A percentile compares a stretch with the other conserved stretches of the same genome.
Conservation (phyloP, 2,113 vertebrate species). For the Cyphomyrus plagiostoma region DNA sequence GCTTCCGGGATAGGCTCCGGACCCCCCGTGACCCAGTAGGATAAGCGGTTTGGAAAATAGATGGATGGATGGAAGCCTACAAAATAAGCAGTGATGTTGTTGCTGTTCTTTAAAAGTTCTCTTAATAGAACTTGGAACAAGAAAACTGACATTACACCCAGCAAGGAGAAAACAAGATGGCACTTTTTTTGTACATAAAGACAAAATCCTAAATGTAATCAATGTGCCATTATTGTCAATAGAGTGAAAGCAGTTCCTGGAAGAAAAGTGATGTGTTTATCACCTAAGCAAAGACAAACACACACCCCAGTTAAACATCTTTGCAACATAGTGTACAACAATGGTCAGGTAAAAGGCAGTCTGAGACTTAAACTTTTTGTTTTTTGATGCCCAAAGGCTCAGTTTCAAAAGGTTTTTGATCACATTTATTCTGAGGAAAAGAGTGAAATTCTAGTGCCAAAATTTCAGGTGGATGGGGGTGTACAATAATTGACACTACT, state of each 20-base stretch:
- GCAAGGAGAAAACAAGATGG: background rate
- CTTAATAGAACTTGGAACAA: background rate
- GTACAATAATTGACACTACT: background rate
- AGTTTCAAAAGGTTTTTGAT: background rate
- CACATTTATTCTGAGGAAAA: background rate
- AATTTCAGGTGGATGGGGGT: background rate
- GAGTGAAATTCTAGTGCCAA: background rate
- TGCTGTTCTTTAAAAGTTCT: background rate
- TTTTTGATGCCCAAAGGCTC: background rate
- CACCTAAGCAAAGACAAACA: background rate
- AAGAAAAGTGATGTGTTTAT: background rate
- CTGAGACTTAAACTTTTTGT: background rate
- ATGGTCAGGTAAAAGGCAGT: background rate
- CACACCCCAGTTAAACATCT: background rate
- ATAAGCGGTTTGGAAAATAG: too few relatives aligned
- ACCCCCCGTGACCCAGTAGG: too few relatives aligned
- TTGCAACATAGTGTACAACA: background rate
- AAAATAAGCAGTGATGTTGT: background rate
- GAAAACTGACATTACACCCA: background rate
- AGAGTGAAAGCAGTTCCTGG: background rate
- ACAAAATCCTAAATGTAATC: background rate
- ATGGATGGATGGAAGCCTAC: too few relatives aligned
- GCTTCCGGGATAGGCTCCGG: too few relatives aligned
- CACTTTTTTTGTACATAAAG: background rate
- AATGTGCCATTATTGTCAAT: background rate